These are phyloP conservation scores for Xiphias gladius DNA, from an alignment of 2,113 vertebrate genomes.

Conservation along the genomic window DNA sequence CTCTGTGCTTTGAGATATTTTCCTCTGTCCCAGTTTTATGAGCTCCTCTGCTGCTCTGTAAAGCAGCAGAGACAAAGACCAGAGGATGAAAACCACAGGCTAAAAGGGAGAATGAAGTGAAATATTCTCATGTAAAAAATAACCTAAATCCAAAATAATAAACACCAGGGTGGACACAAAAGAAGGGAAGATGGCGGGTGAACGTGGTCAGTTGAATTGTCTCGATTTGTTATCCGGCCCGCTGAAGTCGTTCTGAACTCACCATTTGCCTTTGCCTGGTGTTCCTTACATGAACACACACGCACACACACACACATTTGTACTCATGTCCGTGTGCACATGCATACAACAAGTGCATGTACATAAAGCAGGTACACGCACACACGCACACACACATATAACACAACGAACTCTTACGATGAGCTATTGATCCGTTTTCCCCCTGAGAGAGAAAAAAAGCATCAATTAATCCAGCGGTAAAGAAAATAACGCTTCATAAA, in stretches of 20 bases:
- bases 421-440: constrained; percentile 75
- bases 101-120: constrained; percentile 35
- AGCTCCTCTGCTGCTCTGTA: constrained; percentile 64
- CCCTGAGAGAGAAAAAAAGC: constrained; percentile 51
- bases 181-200: constrained; percentile 59
- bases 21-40: constrained; percentile 79
- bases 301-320: constrained; percentile 18
- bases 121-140: constrained; percentile 10
- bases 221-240: constrained; percentile 56
- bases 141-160: constrained; percentile 35
- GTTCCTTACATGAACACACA: constrained; percentile 50
- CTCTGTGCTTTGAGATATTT: constrained; percentile 71
- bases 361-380: constrained; percentile 44
- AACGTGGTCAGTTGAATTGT: constrained; percentile 35
- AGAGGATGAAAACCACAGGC: constrained; percentile 54
- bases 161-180: constrained; percentile 54
- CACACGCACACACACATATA: constrained; percentile 30
- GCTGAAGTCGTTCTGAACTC: constrained; percentile 65
- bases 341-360: constrained; percentile 66
- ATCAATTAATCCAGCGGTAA: constrained; percentile 74
- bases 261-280: constrained; percentile 64
- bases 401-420: constrained; percentile 57
- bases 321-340: constrained; percentile 47
- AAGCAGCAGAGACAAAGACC: constrained; percentile 66
- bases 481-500: constrained; percentile 57